Percentiles rank a stretch among this genome's conserved stretches.
Evolutionary conservation across 2,888 invertebrate species (phyloP).

Genomic region (Portevinia maculata): DNA sequence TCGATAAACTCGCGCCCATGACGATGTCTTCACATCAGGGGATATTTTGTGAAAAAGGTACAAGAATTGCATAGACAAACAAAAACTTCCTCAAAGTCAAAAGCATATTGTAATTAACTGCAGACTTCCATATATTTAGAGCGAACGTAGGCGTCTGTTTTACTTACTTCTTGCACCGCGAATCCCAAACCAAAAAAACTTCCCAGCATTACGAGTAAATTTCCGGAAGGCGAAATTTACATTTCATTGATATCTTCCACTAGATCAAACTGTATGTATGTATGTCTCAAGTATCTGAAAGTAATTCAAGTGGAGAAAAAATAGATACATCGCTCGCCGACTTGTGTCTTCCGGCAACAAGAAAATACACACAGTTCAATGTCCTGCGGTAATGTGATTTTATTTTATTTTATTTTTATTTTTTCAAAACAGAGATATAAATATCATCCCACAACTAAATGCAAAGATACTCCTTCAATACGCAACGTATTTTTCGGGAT

Average conservation of each 20-base stretch:
- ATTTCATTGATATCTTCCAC: conserved; percentile 23
- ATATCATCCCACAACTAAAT: conserved; percentile 24
- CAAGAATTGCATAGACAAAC: not conserved
- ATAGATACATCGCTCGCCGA: conserved; percentile 14
- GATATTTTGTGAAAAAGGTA: not conserved
- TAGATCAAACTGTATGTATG: not conserved
- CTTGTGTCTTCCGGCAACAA: conserved; percentile 20
- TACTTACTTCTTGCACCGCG: not conserved
- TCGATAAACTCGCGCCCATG: not conserved
- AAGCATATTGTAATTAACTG: not conserved
- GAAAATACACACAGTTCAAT: conserved; percentile 33
- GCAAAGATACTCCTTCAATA: not conserved
- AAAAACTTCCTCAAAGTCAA: not conserved
- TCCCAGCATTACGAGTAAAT: not conserved
- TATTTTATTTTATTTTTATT: conserved; percentile 11
- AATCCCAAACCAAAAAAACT: conserved; percentile 1
- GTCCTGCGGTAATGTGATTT: conserved; percentile 33
- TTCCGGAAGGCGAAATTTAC: conserved; percentile 16
- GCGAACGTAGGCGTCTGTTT: not conserved
- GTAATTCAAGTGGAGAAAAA: conserved; percentile 38
- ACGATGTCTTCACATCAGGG: too few relatives aligned
- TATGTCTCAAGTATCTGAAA: conserved; percentile 42
- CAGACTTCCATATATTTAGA: not conserved
- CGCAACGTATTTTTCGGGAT: not conserved
- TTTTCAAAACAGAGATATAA: conserved; percentile 30